Evolutionary conservation across 2,888 invertebrate genomes (phyloP).

Genomic region (Bhutanitis thaidina): DNA sequence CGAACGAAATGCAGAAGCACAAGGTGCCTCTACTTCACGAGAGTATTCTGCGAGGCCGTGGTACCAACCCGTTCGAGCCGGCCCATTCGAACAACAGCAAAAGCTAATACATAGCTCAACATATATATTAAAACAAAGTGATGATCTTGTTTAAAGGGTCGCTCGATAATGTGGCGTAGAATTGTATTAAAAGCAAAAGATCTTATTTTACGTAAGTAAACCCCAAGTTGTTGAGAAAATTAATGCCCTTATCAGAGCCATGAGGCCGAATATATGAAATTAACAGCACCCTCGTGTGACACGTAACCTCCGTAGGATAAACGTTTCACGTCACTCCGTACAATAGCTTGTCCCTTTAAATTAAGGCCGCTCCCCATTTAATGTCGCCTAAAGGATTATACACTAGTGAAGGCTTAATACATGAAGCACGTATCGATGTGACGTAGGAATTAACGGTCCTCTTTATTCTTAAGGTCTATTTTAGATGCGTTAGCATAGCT

Average conservation of each 20-base stretch:
- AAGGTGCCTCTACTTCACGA: too few species aligned
- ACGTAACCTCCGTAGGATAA: conserved; percentile 62
- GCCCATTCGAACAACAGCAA: too few species aligned
- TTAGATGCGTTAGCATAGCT: too few species aligned
- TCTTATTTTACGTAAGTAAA: conserved; percentile 10
- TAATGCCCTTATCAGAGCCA: conserved; percentile 30
- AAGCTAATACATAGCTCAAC: too few species aligned
- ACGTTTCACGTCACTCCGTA: conserved; percentile 60
- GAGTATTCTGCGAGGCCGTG: too few species aligned
- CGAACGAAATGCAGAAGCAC: too few species aligned
- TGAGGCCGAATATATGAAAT: conserved; percentile 54
- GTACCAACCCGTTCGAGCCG: too few species aligned
- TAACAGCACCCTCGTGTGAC: conserved; percentile 50
- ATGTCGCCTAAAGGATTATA: conserved; percentile 18
- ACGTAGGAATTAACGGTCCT: too few species aligned
- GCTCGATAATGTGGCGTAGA: too few species aligned
- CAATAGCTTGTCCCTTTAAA: conserved; percentile 65
- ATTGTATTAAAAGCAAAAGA: conserved; percentile 1
- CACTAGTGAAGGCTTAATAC: conserved; percentile 7
- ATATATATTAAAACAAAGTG: too few species aligned
- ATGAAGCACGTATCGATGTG: neutral
- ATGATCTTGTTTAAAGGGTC: too few species aligned
- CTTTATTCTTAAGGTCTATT: too few species aligned
- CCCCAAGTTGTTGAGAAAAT: conserved; percentile 23
- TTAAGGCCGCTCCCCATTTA: conserved; percentile 47